Evolutionary conservation across 2,113 vertebrate genomes (phyloP).

Genomic region (Leucoraja erinaceus): DNA sequence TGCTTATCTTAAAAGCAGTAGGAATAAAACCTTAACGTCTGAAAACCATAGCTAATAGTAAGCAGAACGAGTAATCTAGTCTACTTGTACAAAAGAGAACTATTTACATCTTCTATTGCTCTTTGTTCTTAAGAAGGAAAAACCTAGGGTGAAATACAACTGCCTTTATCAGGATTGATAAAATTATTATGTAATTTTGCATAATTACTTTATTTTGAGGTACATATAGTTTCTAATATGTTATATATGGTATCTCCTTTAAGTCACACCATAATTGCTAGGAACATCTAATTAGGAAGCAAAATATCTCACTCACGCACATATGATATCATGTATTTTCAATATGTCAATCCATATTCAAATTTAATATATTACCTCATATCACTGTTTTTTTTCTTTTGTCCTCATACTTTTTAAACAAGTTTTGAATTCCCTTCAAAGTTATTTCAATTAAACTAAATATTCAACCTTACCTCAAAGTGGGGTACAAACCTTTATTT

Average conservation of each 20-base stretch:
- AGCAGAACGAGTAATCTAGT: not conserved
- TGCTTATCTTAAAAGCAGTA: constrained; percentile 24
- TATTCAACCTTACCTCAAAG: not conserved
- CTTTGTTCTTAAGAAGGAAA: not conserved
- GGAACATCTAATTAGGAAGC: not conserved
- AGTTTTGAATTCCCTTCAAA: not conserved
- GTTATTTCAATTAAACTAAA: not conserved
- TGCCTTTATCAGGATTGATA: not conserved
- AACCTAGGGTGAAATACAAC: not conserved
- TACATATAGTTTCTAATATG: not conserved
- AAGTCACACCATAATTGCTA: not conserved
- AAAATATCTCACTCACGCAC: not conserved
- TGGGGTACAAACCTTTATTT: not conserved
- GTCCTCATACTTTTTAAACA: not conserved
- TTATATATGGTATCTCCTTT: not conserved
- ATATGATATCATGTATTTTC: not conserved
- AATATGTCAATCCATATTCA: not conserved
- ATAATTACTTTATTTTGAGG: not conserved
- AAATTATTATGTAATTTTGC: not conserved
- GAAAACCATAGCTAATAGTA: not conserved
- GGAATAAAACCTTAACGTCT: not conserved
- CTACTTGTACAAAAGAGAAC: not conserved
- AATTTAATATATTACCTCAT: not conserved
- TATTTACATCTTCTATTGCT: not conserved
- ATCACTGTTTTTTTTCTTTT: not conserved